A percentile compares a stretch with the other conserved stretches of the same genome.
phyloP scores from a whole-genome alignment of 2,888 invertebrate genomes.

The Idaea dimidiata region DNA sequence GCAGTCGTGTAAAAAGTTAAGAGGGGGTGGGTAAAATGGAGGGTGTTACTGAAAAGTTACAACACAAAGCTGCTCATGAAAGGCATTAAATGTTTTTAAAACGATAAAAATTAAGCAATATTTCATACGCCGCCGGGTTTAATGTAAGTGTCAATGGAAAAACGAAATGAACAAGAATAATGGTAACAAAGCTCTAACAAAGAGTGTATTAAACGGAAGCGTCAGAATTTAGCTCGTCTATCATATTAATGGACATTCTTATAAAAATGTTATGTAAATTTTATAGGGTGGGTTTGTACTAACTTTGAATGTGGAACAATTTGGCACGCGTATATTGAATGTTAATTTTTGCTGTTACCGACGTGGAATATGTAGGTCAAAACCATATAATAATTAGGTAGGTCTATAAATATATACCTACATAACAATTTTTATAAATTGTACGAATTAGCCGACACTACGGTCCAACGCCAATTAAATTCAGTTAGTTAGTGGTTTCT shows the following conservation, averaged over 20 bases:
- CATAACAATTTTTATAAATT: too few relatives aligned
- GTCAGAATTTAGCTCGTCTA: conserved; percentile 1
- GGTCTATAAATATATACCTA: too few relatives aligned
- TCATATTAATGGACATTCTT: background rate
- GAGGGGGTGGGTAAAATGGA: background rate
- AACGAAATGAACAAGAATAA: conserved; percentile 1
- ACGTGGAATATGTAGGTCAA: background rate
- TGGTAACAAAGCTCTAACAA: background rate
- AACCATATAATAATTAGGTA: background rate
- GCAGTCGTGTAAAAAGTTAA: too few relatives aligned
- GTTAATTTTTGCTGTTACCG: background rate
- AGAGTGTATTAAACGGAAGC: background rate
- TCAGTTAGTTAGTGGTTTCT: too few relatives aligned
- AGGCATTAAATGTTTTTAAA: background rate
- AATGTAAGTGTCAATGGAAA: conserved; percentile 1
- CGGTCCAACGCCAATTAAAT: too few relatives aligned
- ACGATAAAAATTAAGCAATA: background rate
- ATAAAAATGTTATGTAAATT: conserved; percentile 1
- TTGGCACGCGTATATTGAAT: background rate
- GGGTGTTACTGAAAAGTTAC: background rate
- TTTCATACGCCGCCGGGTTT: background rate
- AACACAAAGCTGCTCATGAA: background rate
- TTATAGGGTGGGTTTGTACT: background rate
- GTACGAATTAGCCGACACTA: too few relatives aligned
- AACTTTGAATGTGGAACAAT: background rate